Evolutionary conservation across 2,113 vertebrate species (phyloP), one percentile per base, ranked within the genome.

Genomic region (Origma solitaria): DNA sequence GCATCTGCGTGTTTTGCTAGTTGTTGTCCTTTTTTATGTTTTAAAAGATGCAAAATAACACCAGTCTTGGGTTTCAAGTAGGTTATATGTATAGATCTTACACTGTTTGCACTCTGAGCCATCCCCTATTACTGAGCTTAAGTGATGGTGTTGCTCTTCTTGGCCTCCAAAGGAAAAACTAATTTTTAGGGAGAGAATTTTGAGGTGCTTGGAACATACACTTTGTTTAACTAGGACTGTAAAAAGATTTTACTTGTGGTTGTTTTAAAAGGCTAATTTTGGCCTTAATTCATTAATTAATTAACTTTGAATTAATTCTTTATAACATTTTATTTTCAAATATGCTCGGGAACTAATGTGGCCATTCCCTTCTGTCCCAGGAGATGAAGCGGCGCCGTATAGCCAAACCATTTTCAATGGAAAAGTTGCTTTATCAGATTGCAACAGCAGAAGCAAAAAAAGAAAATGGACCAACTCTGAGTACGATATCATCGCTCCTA

Each of bases 341-440:
- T 33, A 64, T 69, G 37, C 30, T 45, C 0, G 2, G 69, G 53
- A 56, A 72, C 53, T 97, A 88, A 97, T 21, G 3, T 58, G 85
- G 37, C n/a, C 5, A 66, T 92, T 82, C 66, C 56, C 68, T 84
- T 54, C 60, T 78, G 75, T 47, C 78, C 11, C 97, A 99, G 99
- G 99, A 99, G 97, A 99, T 99, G 98, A 99, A 99, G 97, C 99
- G 98, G 87, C 98, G 99, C 77, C 98, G 97, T 86, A 99, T 99
- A 97, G 99, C 99, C 86, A 99, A 99, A 97, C 99, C 99, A 31
- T 99, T 99, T 97, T 99, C 99, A 77, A 99, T 99, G 99, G 99
- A 99, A 97, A 99, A 99, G 98, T 96, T 99, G 95, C 99, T 99
- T 85, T 99, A 99, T 98, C 99, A 99, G 98, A 99, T 99, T 65